Percentiles rank a stretch among this genome's conserved stretches.
These are phyloP conservation scores for Alosa alosa DNA, from an alignment of 2,113 vertebrate genomes.

Conservation along the genomic window DNA sequence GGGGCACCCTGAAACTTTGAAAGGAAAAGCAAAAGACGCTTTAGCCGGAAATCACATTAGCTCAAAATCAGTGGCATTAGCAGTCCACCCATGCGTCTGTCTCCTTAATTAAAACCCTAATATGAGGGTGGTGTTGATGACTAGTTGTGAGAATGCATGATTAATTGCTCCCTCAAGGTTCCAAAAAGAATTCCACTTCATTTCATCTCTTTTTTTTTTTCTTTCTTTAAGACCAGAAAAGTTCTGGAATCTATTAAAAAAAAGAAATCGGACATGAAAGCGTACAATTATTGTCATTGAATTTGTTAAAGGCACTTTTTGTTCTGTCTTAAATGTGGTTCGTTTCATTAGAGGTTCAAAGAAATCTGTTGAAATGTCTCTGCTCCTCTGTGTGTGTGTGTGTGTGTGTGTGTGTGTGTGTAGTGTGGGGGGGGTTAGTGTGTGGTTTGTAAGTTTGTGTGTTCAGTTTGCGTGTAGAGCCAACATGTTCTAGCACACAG, in stretches of 20 bases:
- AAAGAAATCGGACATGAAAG: neutral
- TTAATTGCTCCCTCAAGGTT: neutral
- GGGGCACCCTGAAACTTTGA: neutral
- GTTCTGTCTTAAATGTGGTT: neutral
- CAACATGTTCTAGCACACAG: neutral
- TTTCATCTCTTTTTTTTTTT: neutral
- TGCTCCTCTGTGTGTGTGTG: neutral
- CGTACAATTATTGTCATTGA: neutral
- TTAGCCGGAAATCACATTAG: neutral
- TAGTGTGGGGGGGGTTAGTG: neutral
- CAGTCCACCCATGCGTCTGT: neutral
- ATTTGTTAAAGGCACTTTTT: neutral
- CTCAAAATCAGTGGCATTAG: neutral
- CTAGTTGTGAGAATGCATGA: neutral
- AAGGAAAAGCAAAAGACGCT: neutral
- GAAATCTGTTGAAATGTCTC: neutral
- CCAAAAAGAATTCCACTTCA: neutral
- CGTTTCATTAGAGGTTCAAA: neutral
- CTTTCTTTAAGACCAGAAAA: neutral
- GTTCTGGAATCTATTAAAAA: neutral
- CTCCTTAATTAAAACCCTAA: neutral
- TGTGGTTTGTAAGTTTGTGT: neutral
- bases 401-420: neutral
- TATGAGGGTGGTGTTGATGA: neutral
- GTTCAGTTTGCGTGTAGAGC: neutral